Conservation (phyloP, 2,888 invertebrate genomes). For the Drosophila macrospina region DNA sequence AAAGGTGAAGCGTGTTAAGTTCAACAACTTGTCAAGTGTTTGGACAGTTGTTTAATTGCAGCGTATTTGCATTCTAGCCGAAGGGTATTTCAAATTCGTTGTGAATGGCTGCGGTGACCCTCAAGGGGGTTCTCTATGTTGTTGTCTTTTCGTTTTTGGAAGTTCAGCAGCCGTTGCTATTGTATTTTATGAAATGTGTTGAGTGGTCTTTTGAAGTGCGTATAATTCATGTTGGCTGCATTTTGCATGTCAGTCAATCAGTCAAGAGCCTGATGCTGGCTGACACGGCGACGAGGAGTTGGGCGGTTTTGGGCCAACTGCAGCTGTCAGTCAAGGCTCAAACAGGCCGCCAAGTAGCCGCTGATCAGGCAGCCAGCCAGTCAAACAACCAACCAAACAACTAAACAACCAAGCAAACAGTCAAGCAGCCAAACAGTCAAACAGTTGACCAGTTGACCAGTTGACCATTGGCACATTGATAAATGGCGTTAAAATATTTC, state of each 20-base stretch:
- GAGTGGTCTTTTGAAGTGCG: conserved; percentile 71
- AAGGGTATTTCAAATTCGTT: conserved; percentile 54
- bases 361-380: conserved; percentile 21
- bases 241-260: conserved; percentile 45
- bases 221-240: conserved; percentile 71
- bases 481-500: conserved; percentile 79
- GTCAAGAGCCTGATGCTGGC: conserved; percentile 38
- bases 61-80: conserved; percentile 21
- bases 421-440: conserved; percentile 6
- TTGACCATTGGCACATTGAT: conserved; percentile 66
- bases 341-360: conserved; percentile 57
- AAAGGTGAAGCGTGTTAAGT: not conserved
- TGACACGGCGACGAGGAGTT: conserved; percentile 32
- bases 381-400: conserved; percentile 7
- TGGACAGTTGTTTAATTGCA: conserved; percentile 22
- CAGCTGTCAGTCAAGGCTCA: conserved; percentile 60
- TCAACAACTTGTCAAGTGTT: conserved; percentile 1
- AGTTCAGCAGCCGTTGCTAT: conserved; percentile 30
- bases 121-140: conserved; percentile 2
- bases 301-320: conserved; percentile 44
- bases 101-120: conserved; percentile 21
- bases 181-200: conserved; percentile 63
- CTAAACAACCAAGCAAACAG: conserved; percentile 16
- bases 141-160: not conserved
- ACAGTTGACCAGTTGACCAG: conserved; percentile 35